These are phyloP conservation scores for Mnemiopsis leidyi DNA, from an alignment of 37 sponge, comb jelly and placozoan species.

Conservation along the genomic window DNA sequence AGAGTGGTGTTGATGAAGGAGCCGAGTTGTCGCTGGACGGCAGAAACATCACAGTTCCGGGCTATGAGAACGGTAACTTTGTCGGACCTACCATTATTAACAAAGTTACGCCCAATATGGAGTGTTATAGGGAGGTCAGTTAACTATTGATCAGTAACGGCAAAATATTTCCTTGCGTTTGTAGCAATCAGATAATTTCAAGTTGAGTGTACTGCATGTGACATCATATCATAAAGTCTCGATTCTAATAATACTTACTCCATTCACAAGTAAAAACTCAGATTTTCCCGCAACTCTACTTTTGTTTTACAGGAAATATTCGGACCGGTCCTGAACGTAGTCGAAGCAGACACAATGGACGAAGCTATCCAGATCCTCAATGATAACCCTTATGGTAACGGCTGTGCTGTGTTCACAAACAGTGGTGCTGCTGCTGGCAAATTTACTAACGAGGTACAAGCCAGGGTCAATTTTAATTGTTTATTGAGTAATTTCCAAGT, in stretches of 20 bases:
- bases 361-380: conserved; percentile 95
- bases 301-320: conserved; percentile 89
- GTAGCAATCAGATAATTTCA: no score
- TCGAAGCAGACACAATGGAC: conserved; percentile 87
- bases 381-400: conserved; percentile 95
- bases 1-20: conserved; percentile 92
- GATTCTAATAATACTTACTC: no score
- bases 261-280: no score
- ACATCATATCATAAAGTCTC: no score
- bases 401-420: conserved; percentile 96
- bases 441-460: conserved; percentile 87
- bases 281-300: no score
- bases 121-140: conserved; percentile 87
- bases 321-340: conserved; percentile 90
- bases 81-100: conserved; percentile 90
- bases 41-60: conserved; percentile 77
- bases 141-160: no score
- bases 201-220: no score
- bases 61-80: conserved; percentile 96
- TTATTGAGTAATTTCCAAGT: no score
- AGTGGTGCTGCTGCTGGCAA: conserved; percentile 91
- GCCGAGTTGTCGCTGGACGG: conserved; percentile 93
- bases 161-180: no score
- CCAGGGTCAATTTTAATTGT: no score
- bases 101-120: conserved; percentile 88